phyloP scores from a whole-genome alignment of 2,888 invertebrate genomes.

The Apotomis betuletana region DNA sequence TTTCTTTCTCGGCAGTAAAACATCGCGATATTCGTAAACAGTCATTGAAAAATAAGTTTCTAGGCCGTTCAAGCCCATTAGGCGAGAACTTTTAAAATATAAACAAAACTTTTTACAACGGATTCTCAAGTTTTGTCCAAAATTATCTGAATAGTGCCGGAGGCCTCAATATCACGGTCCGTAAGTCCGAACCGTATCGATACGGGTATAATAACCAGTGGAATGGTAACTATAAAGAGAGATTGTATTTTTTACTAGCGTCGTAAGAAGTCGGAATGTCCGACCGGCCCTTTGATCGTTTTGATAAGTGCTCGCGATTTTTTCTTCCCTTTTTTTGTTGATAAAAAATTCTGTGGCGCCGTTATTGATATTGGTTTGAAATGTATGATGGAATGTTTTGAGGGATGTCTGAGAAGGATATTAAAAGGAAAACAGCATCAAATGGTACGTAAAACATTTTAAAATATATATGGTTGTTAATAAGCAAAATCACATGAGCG shows the following conservation, averaged over 20 bases:
- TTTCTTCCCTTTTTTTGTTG: constrained; percentile 62
- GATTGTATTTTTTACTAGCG: constrained; percentile 84
- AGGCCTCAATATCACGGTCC: constrained; percentile 77
- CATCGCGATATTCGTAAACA: too few species aligned
- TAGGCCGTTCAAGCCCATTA: constrained; percentile 13
- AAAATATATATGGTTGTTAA: constrained; percentile 19
- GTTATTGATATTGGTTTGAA: constrained; percentile 66
- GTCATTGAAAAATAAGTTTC: background rate
- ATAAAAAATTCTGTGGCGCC: constrained; percentile 63
- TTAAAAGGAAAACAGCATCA: background rate
- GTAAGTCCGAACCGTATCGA: constrained; percentile 77
- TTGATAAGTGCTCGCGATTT: constrained; percentile 78
- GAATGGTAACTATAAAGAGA: constrained; percentile 83
- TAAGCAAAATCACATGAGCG: constrained; percentile 41
- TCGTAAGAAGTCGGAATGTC: constrained; percentile 82
- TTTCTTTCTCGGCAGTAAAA: too few species aligned
- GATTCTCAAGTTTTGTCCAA: constrained; percentile 59
- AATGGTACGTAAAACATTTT: background rate
- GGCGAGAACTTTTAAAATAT: constrained; percentile 28
- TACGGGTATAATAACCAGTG: constrained; percentile 82
- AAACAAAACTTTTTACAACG: constrained; percentile 44
- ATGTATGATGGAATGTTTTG: constrained; percentile 57
- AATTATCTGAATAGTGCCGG: constrained; percentile 63
- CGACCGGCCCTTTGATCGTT: constrained; percentile 82
- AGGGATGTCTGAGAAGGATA: constrained; percentile 42